phyloP scores from a whole-genome alignment of 2,797 vertebrate genomes.

The Novumbra hubbsi region DNA sequence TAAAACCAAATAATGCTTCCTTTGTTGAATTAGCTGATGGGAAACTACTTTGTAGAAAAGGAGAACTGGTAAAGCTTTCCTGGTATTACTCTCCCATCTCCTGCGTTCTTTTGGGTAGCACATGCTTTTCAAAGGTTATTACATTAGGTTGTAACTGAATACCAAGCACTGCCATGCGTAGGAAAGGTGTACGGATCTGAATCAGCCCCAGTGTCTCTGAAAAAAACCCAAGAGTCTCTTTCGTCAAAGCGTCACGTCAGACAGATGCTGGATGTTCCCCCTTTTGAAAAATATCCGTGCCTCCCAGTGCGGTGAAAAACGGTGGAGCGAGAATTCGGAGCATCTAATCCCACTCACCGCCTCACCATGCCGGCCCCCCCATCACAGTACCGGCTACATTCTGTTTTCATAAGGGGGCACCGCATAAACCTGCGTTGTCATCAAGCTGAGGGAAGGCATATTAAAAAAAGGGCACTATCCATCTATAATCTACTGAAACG shows the following conservation, averaged over 20 bases:
- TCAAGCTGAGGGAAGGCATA: neutral
- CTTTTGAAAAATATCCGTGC: conserved; percentile 25
- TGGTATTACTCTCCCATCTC: too few species aligned
- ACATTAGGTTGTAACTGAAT: too few species aligned
- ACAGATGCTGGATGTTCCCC: conserved; percentile 34
- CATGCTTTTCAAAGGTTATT: too few species aligned
- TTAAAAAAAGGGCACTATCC: neutral
- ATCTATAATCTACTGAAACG: neutral
- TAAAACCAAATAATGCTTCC: too few species aligned
- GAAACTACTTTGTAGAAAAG: too few species aligned
- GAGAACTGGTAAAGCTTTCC: too few species aligned
- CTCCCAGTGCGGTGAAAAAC: conserved; percentile 19
- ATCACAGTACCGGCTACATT: conserved; percentile 45
- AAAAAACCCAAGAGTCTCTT: conserved; percentile 12
- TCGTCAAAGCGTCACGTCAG: conserved; percentile 24
- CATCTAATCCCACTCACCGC: conserved; percentile 48
- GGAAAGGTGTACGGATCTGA: too few species aligned
- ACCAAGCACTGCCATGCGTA: too few species aligned
- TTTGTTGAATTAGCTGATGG: too few species aligned
- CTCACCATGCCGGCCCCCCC: conserved; percentile 52
- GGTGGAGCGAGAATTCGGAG: conserved; percentile 21
- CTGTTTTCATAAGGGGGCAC: conserved; percentile 1
- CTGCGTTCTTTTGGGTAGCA: too few species aligned
- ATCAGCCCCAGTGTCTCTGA: conserved; percentile 2
- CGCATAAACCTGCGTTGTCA: conserved; percentile 7